A percentile compares a stretch with the other conserved stretches of the same genome.
Conservation (phyloP, 64 coral and sea anemone genomes). For the Porites australiensis region DNA sequence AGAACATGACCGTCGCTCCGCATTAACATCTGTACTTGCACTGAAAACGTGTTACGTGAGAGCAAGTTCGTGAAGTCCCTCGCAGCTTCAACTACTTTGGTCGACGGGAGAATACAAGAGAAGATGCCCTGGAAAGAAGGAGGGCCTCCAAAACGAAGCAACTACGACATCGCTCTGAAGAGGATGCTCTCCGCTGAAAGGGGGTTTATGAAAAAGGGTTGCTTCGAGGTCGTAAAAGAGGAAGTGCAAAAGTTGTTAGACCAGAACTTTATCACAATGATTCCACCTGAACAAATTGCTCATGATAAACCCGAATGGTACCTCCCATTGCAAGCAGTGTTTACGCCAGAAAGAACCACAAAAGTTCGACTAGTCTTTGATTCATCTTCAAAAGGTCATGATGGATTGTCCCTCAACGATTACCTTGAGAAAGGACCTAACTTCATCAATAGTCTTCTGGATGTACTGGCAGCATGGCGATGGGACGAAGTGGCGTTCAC, state of each 20-base stretch:
- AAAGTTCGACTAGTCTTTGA: constrained; percentile 71
- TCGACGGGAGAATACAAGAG: constrained; percentile 47
- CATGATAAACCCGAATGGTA: constrained; percentile 73
- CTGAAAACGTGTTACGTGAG: constrained; percentile 37
- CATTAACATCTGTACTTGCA: constrained; percentile 38
- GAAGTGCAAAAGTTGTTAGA: constrained; percentile 66
- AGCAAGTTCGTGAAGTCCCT: constrained; percentile 36
- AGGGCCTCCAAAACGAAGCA: constrained; percentile 1
- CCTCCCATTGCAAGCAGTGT: constrained; percentile 67
- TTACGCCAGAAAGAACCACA: constrained; percentile 71
- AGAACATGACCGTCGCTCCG: no score
- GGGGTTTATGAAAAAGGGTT: no score
- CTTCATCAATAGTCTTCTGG: not conserved
- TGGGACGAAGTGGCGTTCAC: no score
- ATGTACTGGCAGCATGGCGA: no score
- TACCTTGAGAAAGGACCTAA: constrained; percentile 71
- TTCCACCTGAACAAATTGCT: constrained; percentile 27
- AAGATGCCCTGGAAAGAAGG: constrained; percentile 39
- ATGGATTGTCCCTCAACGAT: constrained; percentile 67
- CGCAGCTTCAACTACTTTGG: constrained; percentile 18
- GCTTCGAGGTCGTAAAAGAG: constrained; percentile 60
- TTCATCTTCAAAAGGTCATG: constrained; percentile 63
- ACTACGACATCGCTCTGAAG: constrained; percentile 41
- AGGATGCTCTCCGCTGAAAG: not conserved
- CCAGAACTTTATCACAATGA: constrained; percentile 46